A percentile compares a stretch with the other conserved stretches of the same genome.
Conservation (phyloP, 2,888 invertebrate species). For the Ommatoiulus sabulosus region DNA sequence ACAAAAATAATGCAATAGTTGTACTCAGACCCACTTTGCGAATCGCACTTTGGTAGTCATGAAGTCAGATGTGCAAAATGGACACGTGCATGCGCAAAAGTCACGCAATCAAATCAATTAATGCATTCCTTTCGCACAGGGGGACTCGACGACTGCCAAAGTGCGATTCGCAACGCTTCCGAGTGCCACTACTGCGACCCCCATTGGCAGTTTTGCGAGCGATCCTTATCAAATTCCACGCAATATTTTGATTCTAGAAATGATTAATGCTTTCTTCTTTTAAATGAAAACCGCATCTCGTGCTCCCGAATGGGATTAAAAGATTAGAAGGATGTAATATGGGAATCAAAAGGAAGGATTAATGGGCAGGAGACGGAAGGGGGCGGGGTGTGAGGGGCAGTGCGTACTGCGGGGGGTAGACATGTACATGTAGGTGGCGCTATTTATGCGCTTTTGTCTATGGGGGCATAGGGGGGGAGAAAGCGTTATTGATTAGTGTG, state of each 20-base stretch:
- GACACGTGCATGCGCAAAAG: too few relatives aligned
- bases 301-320: conserved; percentile 54
- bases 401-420: conserved; percentile 5
- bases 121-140: too few relatives aligned
- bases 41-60: too few relatives aligned
- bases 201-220: neutral
- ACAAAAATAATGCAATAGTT: too few relatives aligned
- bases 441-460: conserved; percentile 42
- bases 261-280: conserved; percentile 54
- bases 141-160: too few relatives aligned
- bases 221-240: neutral
- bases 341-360: conserved; percentile 55
- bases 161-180: too few relatives aligned
- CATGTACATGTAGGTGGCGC: conserved; percentile 34
- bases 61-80: too few relatives aligned
- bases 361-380: conserved; percentile 47
- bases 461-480: neutral
- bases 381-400: neutral
- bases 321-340: conserved; percentile 53
- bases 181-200: too few relatives aligned
- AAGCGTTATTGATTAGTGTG: conserved; percentile 51
- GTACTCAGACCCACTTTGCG: too few relatives aligned
- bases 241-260: conserved; percentile 38
- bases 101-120: too few relatives aligned
- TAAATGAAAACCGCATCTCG: conserved; percentile 52